These are phyloP conservation scores for Lanistes nyassanus DNA, from an alignment of 1,140 invertebrate species.

Conservation along the genomic window DNA sequence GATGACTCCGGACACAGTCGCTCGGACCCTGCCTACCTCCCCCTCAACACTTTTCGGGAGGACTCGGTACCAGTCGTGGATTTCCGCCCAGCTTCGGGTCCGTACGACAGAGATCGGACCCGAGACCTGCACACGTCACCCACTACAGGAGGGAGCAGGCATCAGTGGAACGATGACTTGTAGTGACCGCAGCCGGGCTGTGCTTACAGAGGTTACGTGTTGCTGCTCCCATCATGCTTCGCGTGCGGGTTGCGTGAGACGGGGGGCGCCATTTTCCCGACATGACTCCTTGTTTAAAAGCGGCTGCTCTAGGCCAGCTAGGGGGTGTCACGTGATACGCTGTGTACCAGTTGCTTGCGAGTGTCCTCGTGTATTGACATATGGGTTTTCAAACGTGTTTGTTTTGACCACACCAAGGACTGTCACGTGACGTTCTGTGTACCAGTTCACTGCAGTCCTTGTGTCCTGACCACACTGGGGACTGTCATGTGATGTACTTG, in stretches of 20 bases:
- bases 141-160: background rate
- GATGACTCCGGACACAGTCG: background rate
- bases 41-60: background rate
- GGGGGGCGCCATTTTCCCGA: background rate
- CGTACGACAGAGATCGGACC: conserved; percentile 26
- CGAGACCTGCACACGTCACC: background rate
- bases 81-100: conserved; percentile 29
- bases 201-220: too few species aligned
- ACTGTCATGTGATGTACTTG: too few species aligned
- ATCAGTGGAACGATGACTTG: background rate
- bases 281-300: too few species aligned
- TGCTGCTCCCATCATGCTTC: too few species aligned
- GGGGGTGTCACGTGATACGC: background rate
- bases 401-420: too few species aligned
- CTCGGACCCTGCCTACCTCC: background rate
- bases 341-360: too few species aligned
- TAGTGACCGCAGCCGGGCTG: background rate
- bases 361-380: too few species aligned
- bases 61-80: background rate
- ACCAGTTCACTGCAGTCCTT: too few species aligned
- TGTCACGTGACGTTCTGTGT: too few species aligned
- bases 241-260: background rate
- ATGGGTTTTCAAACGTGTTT: too few species aligned
- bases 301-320: too few species aligned
- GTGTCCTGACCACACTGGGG: too few species aligned